Conservation (phyloP, 1,140 invertebrate genomes). For the Dermatophagoides farinae region DNA sequence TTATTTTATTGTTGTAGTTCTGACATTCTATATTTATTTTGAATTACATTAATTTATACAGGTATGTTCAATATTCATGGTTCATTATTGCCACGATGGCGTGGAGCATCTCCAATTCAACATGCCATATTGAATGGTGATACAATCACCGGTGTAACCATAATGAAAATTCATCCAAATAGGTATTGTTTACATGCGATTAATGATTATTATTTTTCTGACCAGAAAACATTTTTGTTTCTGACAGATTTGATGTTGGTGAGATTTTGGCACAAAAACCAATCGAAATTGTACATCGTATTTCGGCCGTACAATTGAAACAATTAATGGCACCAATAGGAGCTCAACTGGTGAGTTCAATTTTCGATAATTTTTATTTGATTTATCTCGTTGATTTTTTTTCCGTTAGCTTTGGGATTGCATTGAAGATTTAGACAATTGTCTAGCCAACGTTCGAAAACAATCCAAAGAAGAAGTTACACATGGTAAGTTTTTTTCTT, state of each 20-base stretch:
- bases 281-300: constrained; percentile 36
- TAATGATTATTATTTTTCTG: neutral
- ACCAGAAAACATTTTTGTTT: neutral
- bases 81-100: constrained; percentile 71
- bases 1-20: constrained; percentile 1
- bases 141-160: constrained; percentile 52
- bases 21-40: neutral
- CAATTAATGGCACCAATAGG: constrained; percentile 42
- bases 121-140: constrained; percentile 68
- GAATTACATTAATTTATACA: constrained; percentile 28
- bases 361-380: constrained; percentile 4
- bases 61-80: constrained; percentile 81
- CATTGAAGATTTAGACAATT: constrained; percentile 36
- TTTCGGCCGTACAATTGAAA: constrained; percentile 43
- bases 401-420: constrained; percentile 34
- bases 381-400: neutral
- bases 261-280: constrained; percentile 47
- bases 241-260: constrained; percentile 56
- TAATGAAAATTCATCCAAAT: constrained; percentile 53
- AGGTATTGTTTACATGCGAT: constrained; percentile 12
- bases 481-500: constrained; percentile 9
- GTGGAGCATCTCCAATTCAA: constrained; percentile 69
- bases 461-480: constrained; percentile 32
- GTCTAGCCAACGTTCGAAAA: constrained; percentile 33
- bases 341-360: constrained; percentile 31